phyloP scores from a whole-genome alignment of 1,140 invertebrate genomes.

The Tetragonula clypearis region DNA sequence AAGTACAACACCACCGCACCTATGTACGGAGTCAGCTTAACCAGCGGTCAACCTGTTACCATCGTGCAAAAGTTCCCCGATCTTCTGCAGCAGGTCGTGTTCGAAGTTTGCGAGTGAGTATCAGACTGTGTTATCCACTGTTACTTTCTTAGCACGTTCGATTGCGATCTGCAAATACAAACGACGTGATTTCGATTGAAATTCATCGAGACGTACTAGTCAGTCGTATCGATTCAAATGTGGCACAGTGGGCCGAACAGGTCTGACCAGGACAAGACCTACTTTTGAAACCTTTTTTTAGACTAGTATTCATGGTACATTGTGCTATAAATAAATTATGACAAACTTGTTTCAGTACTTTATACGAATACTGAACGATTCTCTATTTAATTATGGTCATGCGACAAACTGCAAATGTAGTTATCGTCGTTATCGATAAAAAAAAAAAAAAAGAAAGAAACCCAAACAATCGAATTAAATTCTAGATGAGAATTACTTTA shows the following conservation, averaged over 20 bases:
- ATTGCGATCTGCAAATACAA: slow-evolving; percentile 18
- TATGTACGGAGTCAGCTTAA: slow-evolving; percentile 95
- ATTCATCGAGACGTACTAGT: slow-evolving; percentile 36
- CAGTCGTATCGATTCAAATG: slow-evolving; percentile 51
- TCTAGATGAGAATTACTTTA: no score
- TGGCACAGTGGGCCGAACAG: slow-evolving; percentile 57
- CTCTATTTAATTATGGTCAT: no score
- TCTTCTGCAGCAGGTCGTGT: slow-evolving; percentile 95
- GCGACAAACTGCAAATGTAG: no score
- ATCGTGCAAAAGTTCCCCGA: slow-evolving; percentile 97
- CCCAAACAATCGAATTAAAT: no score
- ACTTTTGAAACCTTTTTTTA: slow-evolving; percentile 55
- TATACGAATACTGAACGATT: no score
- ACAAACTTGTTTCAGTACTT: no score
- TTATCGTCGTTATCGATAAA: no score
- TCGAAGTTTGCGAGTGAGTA: slow-evolving; percentile 88
- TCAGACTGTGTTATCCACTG: not conserved
- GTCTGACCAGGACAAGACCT: slow-evolving; percentile 42
- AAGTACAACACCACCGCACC: slow-evolving; percentile 96
- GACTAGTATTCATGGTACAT: not conserved
- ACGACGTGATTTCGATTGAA: slow-evolving; percentile 50
- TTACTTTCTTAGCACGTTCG: slow-evolving; percentile 39
- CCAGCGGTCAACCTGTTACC: slow-evolving; percentile 94
- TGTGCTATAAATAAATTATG: no score
- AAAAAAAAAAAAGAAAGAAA: no score